Percentiles rank a stretch among this genome's conserved stretches.
These are phyloP conservation scores for Plagiodera versicolora DNA, from an alignment of 2,888 invertebrate genomes.

Conservation along the genomic window DNA sequence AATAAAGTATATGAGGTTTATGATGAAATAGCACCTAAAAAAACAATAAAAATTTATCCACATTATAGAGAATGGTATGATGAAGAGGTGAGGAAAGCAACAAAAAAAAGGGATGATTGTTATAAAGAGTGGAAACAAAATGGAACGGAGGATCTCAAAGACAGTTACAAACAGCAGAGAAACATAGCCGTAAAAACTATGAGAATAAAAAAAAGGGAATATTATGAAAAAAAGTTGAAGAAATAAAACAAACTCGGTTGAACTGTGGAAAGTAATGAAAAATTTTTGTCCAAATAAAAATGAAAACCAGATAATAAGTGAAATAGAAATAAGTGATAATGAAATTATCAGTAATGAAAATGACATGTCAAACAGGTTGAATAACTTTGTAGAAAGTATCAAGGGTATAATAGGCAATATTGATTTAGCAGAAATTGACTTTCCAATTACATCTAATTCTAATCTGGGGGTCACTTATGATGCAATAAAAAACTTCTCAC, in stretches of 20 bases:
- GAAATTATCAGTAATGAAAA: conserved; percentile 1
- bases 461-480: neutral
- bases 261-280: neutral
- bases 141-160: neutral
- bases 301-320: neutral
- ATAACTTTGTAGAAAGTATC: conserved; percentile 1
- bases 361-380: neutral
- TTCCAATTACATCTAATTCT: neutral
- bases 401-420: no score
- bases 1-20: neutral
- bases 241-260: neutral
- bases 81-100: conserved; percentile 1
- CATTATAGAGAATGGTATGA: neutral
- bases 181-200: conserved; percentile 6
- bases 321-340: neutral
- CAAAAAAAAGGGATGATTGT: neutral
- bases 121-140: conserved; percentile 5
- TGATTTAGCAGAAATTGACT: neutral
- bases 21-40: conserved; percentile 1
- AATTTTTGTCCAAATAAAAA: neutral
- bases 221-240: neutral
- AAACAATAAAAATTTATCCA: neutral
- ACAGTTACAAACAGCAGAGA: neutral
- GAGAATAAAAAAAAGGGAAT: neutral
- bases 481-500: neutral